phyloP scores from a whole-genome alignment of 2,113 vertebrate genomes.

The Onychostruthus taczanowskii region DNA sequence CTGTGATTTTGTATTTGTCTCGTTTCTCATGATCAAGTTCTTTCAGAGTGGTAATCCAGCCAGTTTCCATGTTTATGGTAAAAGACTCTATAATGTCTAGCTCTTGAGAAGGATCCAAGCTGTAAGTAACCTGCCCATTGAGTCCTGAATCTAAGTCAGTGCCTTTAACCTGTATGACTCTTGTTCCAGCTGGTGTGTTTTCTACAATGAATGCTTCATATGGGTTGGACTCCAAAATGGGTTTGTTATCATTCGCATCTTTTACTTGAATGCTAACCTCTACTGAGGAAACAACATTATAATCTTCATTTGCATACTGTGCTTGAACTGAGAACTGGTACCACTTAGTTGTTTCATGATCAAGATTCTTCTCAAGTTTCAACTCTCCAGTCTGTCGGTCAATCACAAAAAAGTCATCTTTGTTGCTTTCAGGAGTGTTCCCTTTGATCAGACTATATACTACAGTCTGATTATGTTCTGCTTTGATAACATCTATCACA shows the following conservation, averaged over 20 bases:
- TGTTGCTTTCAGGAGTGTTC: conserved; percentile 90
- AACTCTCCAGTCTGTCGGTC: conserved; percentile 85
- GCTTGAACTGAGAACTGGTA: conserved; percentile 89
- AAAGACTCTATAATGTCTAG: conserved; percentile 83
- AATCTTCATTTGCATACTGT: conserved; percentile 74
- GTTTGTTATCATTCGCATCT: conserved; percentile 92
- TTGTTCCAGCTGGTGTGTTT: conserved; percentile 86
- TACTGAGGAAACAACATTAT: conserved; percentile 80
- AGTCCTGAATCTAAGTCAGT: conserved; percentile 87
- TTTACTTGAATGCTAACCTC: conserved; percentile 91
- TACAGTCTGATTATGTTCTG: conserved; percentile 78
- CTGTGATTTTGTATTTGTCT: conserved; percentile 76
- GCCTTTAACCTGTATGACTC: conserved; percentile 90
- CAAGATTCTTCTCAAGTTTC: conserved; percentile 90
- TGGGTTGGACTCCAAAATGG: conserved; percentile 88
- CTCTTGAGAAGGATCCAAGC: conserved; percentile 83
- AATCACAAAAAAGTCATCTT: conserved; percentile 89
- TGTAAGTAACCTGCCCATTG: conserved; percentile 89
- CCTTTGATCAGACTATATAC: conserved; percentile 86
- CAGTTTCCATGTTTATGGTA: conserved; percentile 85
- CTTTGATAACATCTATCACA: conserved; percentile 87
- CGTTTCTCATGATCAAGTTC: conserved; percentile 88
- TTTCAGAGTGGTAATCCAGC: conserved; percentile 94
- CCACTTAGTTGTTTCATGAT: conserved; percentile 94
- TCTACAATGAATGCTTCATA: conserved; percentile 90